phyloP scores from a whole-genome alignment of 2,797 vertebrate species.

The Phoxinus dragarum region DNA sequence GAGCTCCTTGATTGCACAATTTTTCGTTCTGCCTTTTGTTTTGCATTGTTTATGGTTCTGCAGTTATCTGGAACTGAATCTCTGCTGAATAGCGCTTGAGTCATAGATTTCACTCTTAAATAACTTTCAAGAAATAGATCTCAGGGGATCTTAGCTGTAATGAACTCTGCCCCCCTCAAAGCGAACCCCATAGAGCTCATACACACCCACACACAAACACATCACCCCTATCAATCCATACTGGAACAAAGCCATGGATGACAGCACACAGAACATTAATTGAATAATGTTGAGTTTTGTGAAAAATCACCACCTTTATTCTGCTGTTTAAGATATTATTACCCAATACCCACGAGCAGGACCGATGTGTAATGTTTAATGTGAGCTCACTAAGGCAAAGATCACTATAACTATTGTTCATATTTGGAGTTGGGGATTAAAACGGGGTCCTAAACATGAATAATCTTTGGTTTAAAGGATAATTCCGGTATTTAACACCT shows the following conservation, averaged over 20 bases:
- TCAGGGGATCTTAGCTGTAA: constrained; percentile 51
- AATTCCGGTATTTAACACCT: too few relatives aligned
- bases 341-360: neutral
- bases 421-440: neutral
- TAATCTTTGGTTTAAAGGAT: neutral
- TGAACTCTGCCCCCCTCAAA: constrained; percentile 49
- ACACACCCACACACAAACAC: constrained; percentile 18
- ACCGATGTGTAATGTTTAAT: neutral
- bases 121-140: constrained; percentile 24
- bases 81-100: constrained; percentile 37
- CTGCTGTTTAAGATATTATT: constrained; percentile 15
- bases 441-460: neutral
- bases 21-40: constrained; percentile 1
- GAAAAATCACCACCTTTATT: constrained; percentile 15
- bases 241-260: constrained; percentile 29
- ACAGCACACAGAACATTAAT: constrained; percentile 24
- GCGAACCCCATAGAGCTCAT: constrained; percentile 11
- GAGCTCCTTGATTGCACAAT: constrained; percentile 29
- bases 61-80: constrained; percentile 26
- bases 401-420: neutral
- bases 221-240: constrained; percentile 8
- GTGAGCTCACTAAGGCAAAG: neutral
- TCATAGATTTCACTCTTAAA: constrained; percentile 41
- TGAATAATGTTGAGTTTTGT: constrained; percentile 17
- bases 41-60: constrained; percentile 30